A percentile compares a stretch with the other conserved stretches of the same genome.
Conservation (phyloP, 2,888 invertebrate species). For the Nowickia ferox region DNA sequence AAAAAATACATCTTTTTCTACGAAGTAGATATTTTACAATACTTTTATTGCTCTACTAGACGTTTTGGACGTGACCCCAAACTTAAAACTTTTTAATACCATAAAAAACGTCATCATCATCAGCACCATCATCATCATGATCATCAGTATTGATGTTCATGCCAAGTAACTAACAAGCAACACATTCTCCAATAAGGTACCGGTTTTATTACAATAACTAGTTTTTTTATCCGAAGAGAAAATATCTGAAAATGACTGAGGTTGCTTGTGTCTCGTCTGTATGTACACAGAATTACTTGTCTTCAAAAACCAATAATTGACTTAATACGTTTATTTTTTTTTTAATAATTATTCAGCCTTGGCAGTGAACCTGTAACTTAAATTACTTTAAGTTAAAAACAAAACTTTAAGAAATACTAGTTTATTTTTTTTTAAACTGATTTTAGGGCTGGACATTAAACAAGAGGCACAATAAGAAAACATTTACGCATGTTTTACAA, state of each 20-base stretch:
- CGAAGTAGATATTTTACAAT: background rate
- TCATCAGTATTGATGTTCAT: background rate
- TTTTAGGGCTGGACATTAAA: slow-evolving; percentile 49
- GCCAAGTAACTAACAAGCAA: background rate
- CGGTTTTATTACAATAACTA: slow-evolving; percentile 31
- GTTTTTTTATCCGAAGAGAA: slow-evolving; percentile 22
- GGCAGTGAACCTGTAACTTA: slow-evolving; percentile 63
- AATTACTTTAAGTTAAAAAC: background rate
- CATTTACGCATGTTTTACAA: no score
- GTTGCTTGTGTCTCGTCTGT: background rate
- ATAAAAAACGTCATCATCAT: no score
- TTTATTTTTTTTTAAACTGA: slow-evolving; percentile 16
- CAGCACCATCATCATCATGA: background rate
- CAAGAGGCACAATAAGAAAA: background rate
- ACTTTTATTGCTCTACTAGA: background rate
- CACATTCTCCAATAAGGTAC: background rate
- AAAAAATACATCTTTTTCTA: background rate
- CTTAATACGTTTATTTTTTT: background rate
- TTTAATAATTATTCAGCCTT: slow-evolving; percentile 38
- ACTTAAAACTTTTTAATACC: background rate
- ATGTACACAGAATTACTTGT: slow-evolving; percentile 17
- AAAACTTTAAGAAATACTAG: slow-evolving; percentile 5
- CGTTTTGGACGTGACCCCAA: background rate
- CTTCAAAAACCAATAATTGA: slow-evolving; percentile 15
- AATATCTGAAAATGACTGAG: slow-evolving; percentile 14